Evolutionary conservation across 1,140 invertebrate species (phyloP).

Genomic region (Yoshiicerus persimilis): DNA sequence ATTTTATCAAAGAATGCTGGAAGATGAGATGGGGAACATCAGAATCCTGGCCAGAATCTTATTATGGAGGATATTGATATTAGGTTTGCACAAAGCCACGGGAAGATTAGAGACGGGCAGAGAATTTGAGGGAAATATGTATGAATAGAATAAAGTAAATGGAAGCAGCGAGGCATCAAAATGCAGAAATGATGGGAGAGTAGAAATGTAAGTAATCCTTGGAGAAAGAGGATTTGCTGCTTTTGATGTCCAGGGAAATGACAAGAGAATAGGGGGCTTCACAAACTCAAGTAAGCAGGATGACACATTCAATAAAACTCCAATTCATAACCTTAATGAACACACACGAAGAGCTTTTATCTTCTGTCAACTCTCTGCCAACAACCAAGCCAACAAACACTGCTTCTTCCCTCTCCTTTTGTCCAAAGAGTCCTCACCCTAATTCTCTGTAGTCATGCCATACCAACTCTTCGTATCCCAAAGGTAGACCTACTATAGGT

Average conservation of each 20-base stretch:
- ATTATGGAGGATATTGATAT: too few species aligned
- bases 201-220: slow-evolving; percentile 9
- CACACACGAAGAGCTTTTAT: slow-evolving; percentile 37
- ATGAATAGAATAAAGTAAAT: neutral
- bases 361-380: slow-evolving; percentile 8
- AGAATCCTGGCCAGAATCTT: too few species aligned
- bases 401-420: neutral
- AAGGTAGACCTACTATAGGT: too few species aligned
- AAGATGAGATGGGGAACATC: neutral
- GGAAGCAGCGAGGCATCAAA: slow-evolving; percentile 1
- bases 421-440: neutral
- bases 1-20: neutral
- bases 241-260: slow-evolving; percentile 13
- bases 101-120: neutral
- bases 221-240: slow-evolving; percentile 6
- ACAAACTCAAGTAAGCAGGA: slow-evolving; percentile 8
- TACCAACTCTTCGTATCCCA: too few species aligned
- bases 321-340: slow-evolving; percentile 37
- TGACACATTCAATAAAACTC: slow-evolving; percentile 40
- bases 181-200: neutral
- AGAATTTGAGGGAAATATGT: neutral
- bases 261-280: slow-evolving; percentile 2
- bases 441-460: neutral
- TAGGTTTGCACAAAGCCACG: too few species aligned
- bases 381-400: neutral